phyloP scores from a whole-genome alignment of 64 coral and sea anemone genomes.

The Actinia tenebrosa region DNA sequence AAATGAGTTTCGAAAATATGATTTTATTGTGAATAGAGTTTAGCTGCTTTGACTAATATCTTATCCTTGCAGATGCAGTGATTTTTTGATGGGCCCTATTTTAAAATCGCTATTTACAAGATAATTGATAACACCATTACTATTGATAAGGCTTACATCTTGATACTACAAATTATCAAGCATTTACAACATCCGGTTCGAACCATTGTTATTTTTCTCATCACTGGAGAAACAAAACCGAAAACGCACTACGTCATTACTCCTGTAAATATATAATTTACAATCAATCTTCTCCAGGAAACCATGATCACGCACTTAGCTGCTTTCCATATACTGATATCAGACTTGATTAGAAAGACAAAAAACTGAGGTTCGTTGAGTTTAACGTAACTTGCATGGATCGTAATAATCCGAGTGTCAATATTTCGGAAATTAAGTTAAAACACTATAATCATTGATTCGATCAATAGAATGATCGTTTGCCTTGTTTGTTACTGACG shows the following conservation, averaged over 20 bases:
- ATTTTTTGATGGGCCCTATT: background rate
- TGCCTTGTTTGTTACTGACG: background rate
- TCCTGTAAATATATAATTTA: background rate
- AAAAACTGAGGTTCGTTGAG: too few relatives aligned
- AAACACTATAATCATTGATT: background rate
- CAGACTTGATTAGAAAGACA: background rate
- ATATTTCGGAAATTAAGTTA: background rate
- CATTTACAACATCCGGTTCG: slow-evolving; percentile 1
- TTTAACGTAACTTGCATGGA: background rate
- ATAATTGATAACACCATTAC: background rate
- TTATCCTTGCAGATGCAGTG: background rate
- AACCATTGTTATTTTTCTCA: background rate
- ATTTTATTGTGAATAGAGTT: background rate
- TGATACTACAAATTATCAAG: background rate
- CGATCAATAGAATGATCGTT: background rate
- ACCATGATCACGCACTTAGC: background rate
- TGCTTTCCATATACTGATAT: background rate
- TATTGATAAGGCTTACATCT: background rate
- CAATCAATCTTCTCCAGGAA: background rate
- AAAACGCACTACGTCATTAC: background rate
- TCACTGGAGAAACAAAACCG: background rate
- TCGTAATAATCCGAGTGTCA: background rate
- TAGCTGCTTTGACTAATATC: background rate
- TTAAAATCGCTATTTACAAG: background rate
- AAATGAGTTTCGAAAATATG: too few relatives aligned